Percentiles rank a stretch among this genome's conserved stretches.
phyloP scores from a whole-genome alignment of 2,888 invertebrate genomes.

The Campopleginae sp. region DNA sequence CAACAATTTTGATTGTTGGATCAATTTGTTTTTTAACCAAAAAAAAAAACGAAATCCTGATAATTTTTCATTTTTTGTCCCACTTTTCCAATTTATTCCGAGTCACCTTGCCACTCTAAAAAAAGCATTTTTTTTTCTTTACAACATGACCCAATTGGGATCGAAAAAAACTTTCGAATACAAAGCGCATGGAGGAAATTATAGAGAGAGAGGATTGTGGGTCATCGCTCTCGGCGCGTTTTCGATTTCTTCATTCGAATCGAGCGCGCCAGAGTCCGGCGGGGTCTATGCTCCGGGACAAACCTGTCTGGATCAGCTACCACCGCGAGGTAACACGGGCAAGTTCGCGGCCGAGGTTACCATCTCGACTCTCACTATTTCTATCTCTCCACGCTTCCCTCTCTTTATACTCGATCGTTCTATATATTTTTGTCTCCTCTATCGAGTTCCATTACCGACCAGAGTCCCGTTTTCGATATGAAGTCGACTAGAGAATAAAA shows the following conservation, averaged over 20 bases:
- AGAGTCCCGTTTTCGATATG: not conserved
- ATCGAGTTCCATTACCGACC: conserved; percentile 54
- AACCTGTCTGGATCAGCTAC: conserved; percentile 37
- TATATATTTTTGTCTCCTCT: conserved; percentile 40
- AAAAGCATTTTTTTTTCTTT: not conserved
- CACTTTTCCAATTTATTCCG: not conserved
- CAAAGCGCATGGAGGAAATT: not conserved
- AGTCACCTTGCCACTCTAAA: not conserved
- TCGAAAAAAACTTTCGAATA: not conserved
- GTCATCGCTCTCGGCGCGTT: conserved; percentile 10
- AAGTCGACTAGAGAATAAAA: not conserved
- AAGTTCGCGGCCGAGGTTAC: conserved; percentile 67
- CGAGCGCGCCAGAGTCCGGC: conserved; percentile 1
- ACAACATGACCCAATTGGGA: not conserved
- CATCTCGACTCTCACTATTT: conserved; percentile 57
- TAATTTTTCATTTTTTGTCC: not conserved
- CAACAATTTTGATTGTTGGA: not conserved
- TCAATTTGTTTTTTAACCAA: no score
- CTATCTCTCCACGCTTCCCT: conserved; percentile 20
- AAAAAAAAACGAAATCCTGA: no score
- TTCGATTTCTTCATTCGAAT: conserved; percentile 51
- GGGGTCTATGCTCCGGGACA: conserved; percentile 6
- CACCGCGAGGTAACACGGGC: conserved; percentile 44
- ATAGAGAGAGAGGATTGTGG: not conserved
- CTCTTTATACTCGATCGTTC: not conserved